Evolutionary conservation across 1,140 invertebrate species (phyloP).

Genomic region (Drosophila trapezifrons): DNA sequence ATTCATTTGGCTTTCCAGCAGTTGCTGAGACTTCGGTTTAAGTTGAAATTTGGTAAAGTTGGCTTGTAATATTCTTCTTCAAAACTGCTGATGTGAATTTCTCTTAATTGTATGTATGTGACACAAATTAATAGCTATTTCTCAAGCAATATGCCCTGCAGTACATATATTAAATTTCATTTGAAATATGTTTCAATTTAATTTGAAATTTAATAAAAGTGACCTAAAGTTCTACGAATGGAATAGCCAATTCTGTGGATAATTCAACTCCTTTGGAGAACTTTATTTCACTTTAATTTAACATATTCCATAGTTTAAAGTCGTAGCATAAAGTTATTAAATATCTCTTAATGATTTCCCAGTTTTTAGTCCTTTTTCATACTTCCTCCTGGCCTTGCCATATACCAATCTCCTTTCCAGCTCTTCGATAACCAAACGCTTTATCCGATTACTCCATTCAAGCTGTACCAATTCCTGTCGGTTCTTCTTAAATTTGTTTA

Average conservation of each 20-base stretch:
- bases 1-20: slow-evolving; percentile 11
- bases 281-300: neutral
- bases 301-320: too few species aligned
- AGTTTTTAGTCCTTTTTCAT: neutral
- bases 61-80: neutral
- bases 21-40: neutral
- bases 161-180: too few species aligned
- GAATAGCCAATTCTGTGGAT: too few species aligned
- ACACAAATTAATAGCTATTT: too few species aligned
- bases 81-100: neutral
- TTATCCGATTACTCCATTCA: slow-evolving; percentile 26
- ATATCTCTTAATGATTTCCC: neutral
- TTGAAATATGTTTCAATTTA: too few species aligned
- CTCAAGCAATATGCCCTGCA: too few species aligned
- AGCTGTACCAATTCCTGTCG: slow-evolving; percentile 2
- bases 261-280: neutral
- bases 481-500: neutral
- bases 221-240: too few species aligned
- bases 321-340: neutral
- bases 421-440: slow-evolving; percentile 30
- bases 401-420: neutral
- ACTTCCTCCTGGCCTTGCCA: too few species aligned
- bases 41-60: slow-evolving; percentile 1
- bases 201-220: too few species aligned
- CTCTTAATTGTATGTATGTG: too few species aligned